phyloP scores from a whole-genome alignment of 2,888 invertebrate species.

The Melieria omissa region DNA sequence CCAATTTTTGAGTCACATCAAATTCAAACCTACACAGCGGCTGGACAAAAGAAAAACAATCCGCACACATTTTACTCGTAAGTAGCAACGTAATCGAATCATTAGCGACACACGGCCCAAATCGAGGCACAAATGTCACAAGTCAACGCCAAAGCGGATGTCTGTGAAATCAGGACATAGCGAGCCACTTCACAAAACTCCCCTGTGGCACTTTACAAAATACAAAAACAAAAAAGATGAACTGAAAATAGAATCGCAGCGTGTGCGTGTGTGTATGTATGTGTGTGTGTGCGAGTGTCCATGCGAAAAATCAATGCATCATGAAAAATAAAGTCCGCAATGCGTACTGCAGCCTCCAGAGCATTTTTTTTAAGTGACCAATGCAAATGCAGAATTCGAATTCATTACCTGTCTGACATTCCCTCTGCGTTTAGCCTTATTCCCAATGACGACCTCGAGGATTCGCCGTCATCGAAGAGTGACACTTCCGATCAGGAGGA shows the following conservation, averaged over 20 bases:
- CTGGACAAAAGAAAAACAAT: constrained; percentile 70
- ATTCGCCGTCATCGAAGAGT: constrained; percentile 81
- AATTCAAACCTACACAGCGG: constrained; percentile 73
- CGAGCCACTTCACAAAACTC: constrained; percentile 20
- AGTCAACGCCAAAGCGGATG: constrained; percentile 15
- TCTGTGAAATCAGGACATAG: constrained; percentile 7
- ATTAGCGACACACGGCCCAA: background rate
- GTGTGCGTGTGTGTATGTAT: background rate
- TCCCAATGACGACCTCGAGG: constrained; percentile 84
- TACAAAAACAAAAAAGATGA: too few species aligned
- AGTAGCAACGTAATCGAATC: constrained; percentile 65
- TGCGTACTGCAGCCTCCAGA: background rate
- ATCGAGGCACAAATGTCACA: constrained; percentile 8
- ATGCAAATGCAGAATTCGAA: background rate
- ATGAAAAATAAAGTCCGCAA: constrained; percentile 15
- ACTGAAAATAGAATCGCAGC: too few species aligned
- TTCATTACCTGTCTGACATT: constrained; percentile 16
- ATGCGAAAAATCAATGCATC: constrained; percentile 42
- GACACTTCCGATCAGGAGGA: constrained; percentile 76
- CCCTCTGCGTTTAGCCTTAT: constrained; percentile 73
- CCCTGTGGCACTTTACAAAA: background rate
- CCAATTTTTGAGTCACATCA: constrained; percentile 73
- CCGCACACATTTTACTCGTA: constrained; percentile 90
- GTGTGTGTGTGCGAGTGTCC: constrained; percentile 11
- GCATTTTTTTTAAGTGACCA: background rate